Percentiles rank a stretch among this genome's conserved stretches.
phyloP scores from a whole-genome alignment of 1,140 invertebrate species.

The Nymphalis io region DNA sequence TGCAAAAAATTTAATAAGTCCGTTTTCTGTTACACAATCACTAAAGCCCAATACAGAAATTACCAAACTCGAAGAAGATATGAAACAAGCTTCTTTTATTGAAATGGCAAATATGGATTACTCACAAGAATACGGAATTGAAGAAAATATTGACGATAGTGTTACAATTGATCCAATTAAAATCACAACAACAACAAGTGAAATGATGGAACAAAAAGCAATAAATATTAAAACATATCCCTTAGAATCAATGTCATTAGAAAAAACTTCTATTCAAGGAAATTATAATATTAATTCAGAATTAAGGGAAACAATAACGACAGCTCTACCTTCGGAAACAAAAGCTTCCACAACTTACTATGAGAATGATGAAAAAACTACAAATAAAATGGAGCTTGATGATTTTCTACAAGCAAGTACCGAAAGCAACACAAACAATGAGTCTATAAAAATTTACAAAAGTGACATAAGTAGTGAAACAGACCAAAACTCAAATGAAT shows the following conservation, averaged over 20 bases:
- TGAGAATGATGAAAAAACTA: constrained; percentile 10
- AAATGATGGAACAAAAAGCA: constrained; percentile 21
- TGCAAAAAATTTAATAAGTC: not conserved
- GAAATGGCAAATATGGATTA: constrained; percentile 43
- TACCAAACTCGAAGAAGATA: constrained; percentile 37
- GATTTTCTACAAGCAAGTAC: not conserved
- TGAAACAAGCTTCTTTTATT: constrained; percentile 49
- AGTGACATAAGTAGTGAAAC: not conserved
- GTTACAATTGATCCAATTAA: constrained; percentile 40
- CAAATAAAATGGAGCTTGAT: not conserved
- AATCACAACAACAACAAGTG: constrained; percentile 1
- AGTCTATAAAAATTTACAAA: not conserved
- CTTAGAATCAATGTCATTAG: constrained; percentile 45
- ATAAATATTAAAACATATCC: constrained; percentile 30
- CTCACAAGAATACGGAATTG: constrained; percentile 35
- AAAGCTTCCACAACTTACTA: not conserved
- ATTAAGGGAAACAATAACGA: not conserved
- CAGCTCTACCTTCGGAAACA: not conserved
- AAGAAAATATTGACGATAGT: constrained; percentile 36
- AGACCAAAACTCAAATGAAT: not conserved
- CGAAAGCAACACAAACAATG: not conserved
- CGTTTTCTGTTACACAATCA: not conserved
- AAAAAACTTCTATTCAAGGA: constrained; percentile 22
- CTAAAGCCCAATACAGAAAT: constrained; percentile 11
- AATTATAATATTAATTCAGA: not conserved